phyloP scores from a whole-genome alignment of 2,113 vertebrate species.

The Centropristis striata region DNA sequence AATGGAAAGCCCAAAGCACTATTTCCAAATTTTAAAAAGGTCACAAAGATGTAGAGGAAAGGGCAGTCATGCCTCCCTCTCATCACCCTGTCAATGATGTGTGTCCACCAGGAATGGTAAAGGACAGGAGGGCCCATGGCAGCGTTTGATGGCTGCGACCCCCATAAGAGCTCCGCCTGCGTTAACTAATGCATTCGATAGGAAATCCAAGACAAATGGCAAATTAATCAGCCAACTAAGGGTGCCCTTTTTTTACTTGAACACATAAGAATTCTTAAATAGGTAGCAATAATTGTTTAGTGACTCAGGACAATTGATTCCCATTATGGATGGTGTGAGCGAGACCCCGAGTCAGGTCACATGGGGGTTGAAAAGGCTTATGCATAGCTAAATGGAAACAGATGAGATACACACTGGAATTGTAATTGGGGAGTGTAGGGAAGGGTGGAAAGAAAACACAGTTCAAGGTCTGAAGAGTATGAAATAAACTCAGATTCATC shows the following conservation, averaged over 20 bases:
- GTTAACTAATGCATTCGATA: slow-evolving; percentile 86
- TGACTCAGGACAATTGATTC: slow-evolving; percentile 91
- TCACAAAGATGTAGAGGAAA: slow-evolving; percentile 61
- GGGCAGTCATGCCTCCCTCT: slow-evolving; percentile 50
- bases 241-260: slow-evolving; percentile 81
- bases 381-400: slow-evolving; percentile 88
- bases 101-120: slow-evolving; percentile 53
- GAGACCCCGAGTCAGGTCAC: slow-evolving; percentile 86
- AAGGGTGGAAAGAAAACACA: not conserved
- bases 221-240: slow-evolving; percentile 89
- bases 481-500: slow-evolving; percentile 18
- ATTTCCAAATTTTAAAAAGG: slow-evolving; percentile 75
- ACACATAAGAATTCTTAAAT: slow-evolving; percentile 89
- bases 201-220: slow-evolving; percentile 83
- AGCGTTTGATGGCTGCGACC: slow-evolving; percentile 75
- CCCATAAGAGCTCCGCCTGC: slow-evolving; percentile 59
- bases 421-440: slow-evolving; percentile 26
- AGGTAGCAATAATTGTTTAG: slow-evolving; percentile 89
- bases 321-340: slow-evolving; percentile 88
- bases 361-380: slow-evolving; percentile 80
- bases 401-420: slow-evolving; percentile 46
- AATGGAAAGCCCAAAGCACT: slow-evolving; percentile 43
- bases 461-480: slow-evolving; percentile 27
- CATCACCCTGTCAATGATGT: slow-evolving; percentile 55
- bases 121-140: slow-evolving; percentile 41